These are phyloP conservation scores for Diorhabda carinulata DNA, from an alignment of 1,140 invertebrate species.

Conservation along the genomic window DNA sequence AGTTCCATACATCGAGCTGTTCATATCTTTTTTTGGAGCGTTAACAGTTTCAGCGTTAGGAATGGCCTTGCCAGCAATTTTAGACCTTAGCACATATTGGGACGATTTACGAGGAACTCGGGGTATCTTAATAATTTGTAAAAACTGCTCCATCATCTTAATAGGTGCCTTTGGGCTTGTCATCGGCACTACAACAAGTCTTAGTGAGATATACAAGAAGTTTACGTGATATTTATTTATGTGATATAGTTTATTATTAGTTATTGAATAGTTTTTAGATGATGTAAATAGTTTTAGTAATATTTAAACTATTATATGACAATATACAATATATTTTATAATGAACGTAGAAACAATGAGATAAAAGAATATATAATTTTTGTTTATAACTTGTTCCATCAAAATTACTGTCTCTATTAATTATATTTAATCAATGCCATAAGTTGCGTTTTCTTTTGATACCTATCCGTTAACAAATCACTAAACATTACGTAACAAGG, in stretches of 20 bases:
- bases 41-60: conserved; percentile 79
- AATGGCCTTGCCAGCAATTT: conserved; percentile 82
- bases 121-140: conserved; percentile 51
- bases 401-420: too few species aligned
- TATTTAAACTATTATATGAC: too few species aligned
- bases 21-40: conserved; percentile 88
- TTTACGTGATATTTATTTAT: conserved; percentile 16
- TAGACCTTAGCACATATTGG: conserved; percentile 68
- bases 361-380: too few species aligned
- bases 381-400: too few species aligned
- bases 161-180: conserved; percentile 65
- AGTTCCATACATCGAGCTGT: conserved; percentile 78
- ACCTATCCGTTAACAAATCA: too few species aligned
- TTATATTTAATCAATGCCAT: too few species aligned
- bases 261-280: too few species aligned
- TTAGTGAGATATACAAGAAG: conserved; percentile 53
- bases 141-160: conserved; percentile 67
- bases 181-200: conserved; percentile 67
- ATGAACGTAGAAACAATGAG: too few species aligned
- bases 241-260: background rate
- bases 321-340: too few species aligned
- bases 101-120: conserved; percentile 51
- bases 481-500: too few species aligned
- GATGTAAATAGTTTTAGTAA: too few species aligned
- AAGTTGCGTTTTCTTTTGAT: too few species aligned